phyloP scores from a whole-genome alignment of 2,797 vertebrate genomes.

The Xiphorhynchus erythropygius region DNA sequence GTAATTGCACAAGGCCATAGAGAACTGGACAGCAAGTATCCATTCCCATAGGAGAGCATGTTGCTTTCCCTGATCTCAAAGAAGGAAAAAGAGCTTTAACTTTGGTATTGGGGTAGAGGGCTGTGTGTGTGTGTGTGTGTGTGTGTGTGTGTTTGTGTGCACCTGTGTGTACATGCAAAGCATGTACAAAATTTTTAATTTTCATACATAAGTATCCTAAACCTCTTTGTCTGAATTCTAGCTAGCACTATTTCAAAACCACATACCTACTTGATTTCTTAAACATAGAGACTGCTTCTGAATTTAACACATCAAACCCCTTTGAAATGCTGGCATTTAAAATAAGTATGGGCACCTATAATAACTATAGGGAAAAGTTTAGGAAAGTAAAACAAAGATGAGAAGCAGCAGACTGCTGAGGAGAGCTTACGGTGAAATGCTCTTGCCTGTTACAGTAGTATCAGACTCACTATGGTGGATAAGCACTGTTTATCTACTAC shows the following conservation, averaged over 20 bases:
- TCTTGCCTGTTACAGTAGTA: not conserved
- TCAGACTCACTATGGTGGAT: not conserved
- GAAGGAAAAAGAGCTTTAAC: not conserved
- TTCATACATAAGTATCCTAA: not conserved
- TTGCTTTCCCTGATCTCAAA: not conserved
- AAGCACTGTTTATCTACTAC: not conserved
- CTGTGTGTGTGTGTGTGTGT: no score
- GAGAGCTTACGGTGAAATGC: not conserved
- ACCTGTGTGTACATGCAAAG: accelerated
- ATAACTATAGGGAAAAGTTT: not conserved
- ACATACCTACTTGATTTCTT: not conserved
- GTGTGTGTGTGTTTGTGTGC: no score
- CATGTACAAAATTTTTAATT: not conserved
- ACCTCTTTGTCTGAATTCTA: not conserved
- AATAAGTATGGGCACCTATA: not conserved
- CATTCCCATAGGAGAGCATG: accelerated
- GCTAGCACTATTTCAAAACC: not conserved
- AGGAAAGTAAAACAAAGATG: not conserved
- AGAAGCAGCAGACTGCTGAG: not conserved
- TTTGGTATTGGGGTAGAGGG: not conserved
- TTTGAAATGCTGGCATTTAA: not conserved
- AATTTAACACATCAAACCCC: not conserved
- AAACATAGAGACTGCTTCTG: not conserved
- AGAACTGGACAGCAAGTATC: not conserved
- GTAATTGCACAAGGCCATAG: not conserved